Evolutionary conservation across 2,797 vertebrate genomes (phyloP).

Genomic region (Antennarius maculatus): DNA sequence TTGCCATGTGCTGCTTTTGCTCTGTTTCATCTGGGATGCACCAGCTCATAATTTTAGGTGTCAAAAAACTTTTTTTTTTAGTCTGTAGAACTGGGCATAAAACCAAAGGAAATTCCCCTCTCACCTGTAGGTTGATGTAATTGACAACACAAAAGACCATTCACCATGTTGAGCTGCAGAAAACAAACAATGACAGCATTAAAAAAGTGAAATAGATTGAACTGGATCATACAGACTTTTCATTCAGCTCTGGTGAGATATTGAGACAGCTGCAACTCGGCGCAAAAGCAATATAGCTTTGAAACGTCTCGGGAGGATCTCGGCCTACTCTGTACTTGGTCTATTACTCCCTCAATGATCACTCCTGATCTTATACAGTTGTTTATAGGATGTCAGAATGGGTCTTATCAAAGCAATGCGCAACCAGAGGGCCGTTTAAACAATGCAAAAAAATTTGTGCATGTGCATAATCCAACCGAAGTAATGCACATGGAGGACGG

Average conservation of each 20-base stretch:
- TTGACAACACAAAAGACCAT: conserved; percentile 26
- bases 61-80: too few species aligned
- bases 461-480: conserved; percentile 7
- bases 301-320: conserved; percentile 20
- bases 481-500: conserved; percentile 16
- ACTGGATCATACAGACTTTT: conserved; percentile 22
- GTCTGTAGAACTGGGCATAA: not conserved
- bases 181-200: conserved; percentile 27
- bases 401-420: conserved; percentile 14
- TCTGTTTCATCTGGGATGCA: too few species aligned
- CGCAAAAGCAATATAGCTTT: conserved; percentile 29
- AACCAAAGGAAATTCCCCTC: conserved; percentile 5
- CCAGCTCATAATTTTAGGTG: too few species aligned
- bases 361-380: not conserved
- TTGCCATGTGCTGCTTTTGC: not conserved
- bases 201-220: conserved; percentile 23
- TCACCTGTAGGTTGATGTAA: conserved; percentile 17
- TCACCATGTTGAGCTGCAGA: conserved; percentile 21
- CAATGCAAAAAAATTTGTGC: conserved; percentile 8
- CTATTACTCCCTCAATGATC: conserved; percentile 1
- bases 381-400: not conserved
- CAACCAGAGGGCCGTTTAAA: not conserved
- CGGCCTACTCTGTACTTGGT: not conserved
- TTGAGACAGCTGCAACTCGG: conserved; percentile 26
- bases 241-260: conserved; percentile 20